Conservation (phyloP, 2,888 invertebrate species). For the Drosophila emarginata region DNA sequence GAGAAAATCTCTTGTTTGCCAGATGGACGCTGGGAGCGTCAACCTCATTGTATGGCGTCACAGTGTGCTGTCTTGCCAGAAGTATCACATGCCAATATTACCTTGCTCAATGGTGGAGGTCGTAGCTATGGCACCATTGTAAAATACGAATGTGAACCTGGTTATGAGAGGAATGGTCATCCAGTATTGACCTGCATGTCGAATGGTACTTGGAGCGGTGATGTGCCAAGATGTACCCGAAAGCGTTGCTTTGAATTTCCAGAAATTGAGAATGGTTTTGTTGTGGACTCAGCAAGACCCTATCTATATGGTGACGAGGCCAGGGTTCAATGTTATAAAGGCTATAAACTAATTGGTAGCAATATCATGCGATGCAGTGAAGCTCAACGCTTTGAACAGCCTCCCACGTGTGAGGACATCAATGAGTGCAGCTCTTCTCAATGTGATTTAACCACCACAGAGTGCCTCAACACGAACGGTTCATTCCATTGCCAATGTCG, state of each 20-base stretch:
- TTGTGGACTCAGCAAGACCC: conserved; percentile 89
- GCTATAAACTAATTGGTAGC: conserved; percentile 92
- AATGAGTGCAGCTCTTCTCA: conserved; percentile 95
- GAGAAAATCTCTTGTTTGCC: conserved; percentile 95
- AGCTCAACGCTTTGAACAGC: conserved; percentile 91
- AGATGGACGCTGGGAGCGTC: conserved; percentile 95
- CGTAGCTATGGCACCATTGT: conserved; percentile 97
- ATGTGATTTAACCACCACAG: conserved; percentile 94
- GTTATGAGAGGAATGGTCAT: conserved; percentile 93
- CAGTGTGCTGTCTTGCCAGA: conserved; percentile 94
- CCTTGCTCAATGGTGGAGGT: conserved; percentile 93
- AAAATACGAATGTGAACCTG: conserved; percentile 95
- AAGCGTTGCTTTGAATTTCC: conserved; percentile 86
- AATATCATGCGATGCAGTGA: conserved; percentile 93
- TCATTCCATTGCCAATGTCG: conserved; percentile 95
- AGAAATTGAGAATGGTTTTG: conserved; percentile 92
- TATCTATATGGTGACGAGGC: conserved; percentile 96
- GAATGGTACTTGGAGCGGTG: conserved; percentile 97
- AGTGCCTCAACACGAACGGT: conserved; percentile 94
- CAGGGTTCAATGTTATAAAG: conserved; percentile 94
- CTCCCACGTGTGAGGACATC: conserved; percentile 95
- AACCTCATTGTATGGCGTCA: conserved; percentile 95
- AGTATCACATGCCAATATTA: conserved; percentile 93
- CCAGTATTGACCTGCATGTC: conserved; percentile 97
- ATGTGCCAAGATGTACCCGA: conserved; percentile 93